phyloP scores from a whole-genome alignment of 2,113 vertebrate genomes.

The Ammospiza caudacuta region DNA sequence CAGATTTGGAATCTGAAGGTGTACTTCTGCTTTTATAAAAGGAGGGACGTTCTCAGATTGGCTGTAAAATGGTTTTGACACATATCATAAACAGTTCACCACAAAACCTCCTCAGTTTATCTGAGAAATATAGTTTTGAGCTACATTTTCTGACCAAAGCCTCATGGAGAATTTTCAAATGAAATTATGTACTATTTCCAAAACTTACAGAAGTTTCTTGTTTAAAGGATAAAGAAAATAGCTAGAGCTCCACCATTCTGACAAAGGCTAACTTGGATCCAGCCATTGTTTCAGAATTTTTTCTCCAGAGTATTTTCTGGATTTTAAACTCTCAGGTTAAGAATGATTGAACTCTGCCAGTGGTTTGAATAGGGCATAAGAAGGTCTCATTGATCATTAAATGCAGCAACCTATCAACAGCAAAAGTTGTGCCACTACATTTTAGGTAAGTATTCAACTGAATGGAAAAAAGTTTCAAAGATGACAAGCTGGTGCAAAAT shows the following conservation, averaged over 20 bases:
- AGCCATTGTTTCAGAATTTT: background rate
- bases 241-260: background rate
- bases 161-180: background rate
- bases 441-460: background rate
- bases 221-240: background rate
- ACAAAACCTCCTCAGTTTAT: background rate
- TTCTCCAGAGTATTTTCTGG: background rate
- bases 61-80: conserved; percentile 60
- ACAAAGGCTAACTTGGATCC: background rate
- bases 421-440: background rate
- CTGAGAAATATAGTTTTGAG: background rate
- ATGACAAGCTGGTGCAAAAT: background rate
- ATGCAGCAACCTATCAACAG: background rate
- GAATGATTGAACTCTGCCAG: background rate
- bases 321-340: background rate
- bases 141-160: background rate
- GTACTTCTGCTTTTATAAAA: conserved; percentile 80
- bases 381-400: background rate
- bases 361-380: background rate
- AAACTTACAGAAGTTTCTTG: background rate
- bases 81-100: background rate
- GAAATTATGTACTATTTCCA: background rate
- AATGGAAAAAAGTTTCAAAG: background rate
- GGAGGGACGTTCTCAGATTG: conserved; percentile 50
- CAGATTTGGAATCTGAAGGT: conserved; percentile 78